These are phyloP conservation scores for Catostylus mosaicus DNA, from an alignment of 30 jellyfish, hydroid and myxozoan genomes.

Conservation along the genomic window DNA sequence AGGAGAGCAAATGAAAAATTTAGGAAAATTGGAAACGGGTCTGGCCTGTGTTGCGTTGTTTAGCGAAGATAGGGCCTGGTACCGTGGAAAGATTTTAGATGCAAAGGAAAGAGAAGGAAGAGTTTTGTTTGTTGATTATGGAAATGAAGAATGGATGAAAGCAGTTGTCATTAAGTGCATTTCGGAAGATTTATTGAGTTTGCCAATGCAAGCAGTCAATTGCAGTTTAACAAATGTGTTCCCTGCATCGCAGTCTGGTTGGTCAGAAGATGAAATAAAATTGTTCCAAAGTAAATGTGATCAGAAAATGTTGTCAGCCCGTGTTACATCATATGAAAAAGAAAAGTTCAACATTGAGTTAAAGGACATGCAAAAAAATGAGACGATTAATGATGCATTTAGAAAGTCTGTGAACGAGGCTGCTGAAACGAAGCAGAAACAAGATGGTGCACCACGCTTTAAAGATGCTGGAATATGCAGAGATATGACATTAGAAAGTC, in stretches of 20 bases:
- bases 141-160: constrained; percentile 72
- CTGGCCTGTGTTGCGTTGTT: constrained; percentile 45
- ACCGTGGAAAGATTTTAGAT: constrained; percentile 54
- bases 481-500: constrained; percentile 16
- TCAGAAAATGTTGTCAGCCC: constrained; percentile 4
- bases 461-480: background rate
- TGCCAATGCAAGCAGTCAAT: constrained; percentile 73
- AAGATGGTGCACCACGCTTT: background rate
- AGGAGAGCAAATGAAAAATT: background rate
- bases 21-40: constrained; percentile 5
- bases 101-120: constrained; percentile 20
- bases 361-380: constrained; percentile 9
- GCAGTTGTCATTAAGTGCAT: constrained; percentile 31
- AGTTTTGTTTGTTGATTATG: constrained; percentile 81
- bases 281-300: constrained; percentile 17
- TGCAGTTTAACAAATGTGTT: constrained; percentile 60
- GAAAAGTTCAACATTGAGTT: constrained; percentile 7
- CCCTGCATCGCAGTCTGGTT: constrained; percentile 7
- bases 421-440: background rate
- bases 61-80: constrained; percentile 70
- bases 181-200: constrained; percentile 37
- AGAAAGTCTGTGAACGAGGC: background rate
- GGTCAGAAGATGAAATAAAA: constrained; percentile 8
- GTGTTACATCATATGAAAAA: background rate
- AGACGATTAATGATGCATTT: constrained; percentile 30